These are phyloP conservation scores for Eupelmus urozonus DNA, from an alignment of 2,888 invertebrate species.

Conservation along the genomic window DNA sequence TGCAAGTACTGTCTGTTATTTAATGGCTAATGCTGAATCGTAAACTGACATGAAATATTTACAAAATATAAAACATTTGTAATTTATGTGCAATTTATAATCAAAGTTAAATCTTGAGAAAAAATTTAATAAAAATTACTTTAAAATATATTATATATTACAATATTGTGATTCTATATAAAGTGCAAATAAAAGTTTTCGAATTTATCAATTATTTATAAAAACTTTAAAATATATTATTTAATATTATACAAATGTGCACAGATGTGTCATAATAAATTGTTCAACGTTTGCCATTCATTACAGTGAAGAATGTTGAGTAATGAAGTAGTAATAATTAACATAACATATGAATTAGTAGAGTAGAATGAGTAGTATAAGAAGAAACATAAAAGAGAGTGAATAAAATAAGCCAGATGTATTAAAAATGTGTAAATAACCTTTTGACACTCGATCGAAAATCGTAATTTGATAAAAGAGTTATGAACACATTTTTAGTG, in stretches of 20 bases:
- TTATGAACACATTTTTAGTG: constrained; percentile 37
- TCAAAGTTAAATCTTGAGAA: background rate
- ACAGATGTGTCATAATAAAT: no score
- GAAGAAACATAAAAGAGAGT: constrained; percentile 9
- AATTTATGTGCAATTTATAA: background rate
- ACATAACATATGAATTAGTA: constrained; percentile 6
- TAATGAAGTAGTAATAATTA: constrained; percentile 20
- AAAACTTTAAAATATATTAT: no score
- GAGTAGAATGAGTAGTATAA: background rate
- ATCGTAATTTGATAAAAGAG: background rate
- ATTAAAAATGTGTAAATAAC: constrained; percentile 37
- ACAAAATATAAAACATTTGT: background rate
- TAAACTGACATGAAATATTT: background rate
- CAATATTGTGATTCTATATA: background rate
- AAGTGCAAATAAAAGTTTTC: background rate
- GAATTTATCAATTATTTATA: background rate
- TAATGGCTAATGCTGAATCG: constrained; percentile 37
- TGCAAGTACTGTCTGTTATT: constrained; percentile 37
- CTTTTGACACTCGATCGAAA: background rate
- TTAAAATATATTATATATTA: background rate
- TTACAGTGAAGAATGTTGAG: background rate
- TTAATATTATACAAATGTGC: no score
- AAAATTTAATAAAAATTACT: background rate
- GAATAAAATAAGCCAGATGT: constrained; percentile 19
- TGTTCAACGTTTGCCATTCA: constrained; percentile 31